Conservation (phyloP, 2,113 vertebrate genomes). For the Chinchilla lanigera region DNA sequence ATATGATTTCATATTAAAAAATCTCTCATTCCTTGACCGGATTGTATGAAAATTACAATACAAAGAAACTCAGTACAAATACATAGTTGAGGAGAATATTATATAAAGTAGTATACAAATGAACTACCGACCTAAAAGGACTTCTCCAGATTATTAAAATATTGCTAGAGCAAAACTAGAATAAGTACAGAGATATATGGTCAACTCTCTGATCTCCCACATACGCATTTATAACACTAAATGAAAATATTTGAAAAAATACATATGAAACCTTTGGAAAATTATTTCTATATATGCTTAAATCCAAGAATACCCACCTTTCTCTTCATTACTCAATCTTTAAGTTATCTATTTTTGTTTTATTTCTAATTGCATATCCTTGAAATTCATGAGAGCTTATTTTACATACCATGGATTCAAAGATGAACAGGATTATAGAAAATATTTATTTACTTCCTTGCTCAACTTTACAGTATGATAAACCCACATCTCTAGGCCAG, state of each 20-base stretch:
- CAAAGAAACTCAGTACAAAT: slow-evolving; percentile 13
- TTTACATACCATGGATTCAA: not conserved
- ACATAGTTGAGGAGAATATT: not conserved
- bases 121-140: not conserved
- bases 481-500: not conserved
- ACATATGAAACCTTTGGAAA: not conserved
- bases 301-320: not conserved
- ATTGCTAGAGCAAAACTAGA: not conserved
- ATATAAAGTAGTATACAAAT: slow-evolving; percentile 41
- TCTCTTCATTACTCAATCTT: not conserved
- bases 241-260: slow-evolving; percentile 31
- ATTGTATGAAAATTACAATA: not conserved
- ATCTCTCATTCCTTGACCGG: not conserved
- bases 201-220: not conserved
- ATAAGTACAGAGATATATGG: not conserved
- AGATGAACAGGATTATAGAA: not conserved
- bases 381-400: not conserved
- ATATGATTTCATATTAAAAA: slow-evolving; percentile 15
- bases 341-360: slow-evolving; percentile 13
- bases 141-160: slow-evolving; percentile 34
- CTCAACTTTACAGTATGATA: not conserved
- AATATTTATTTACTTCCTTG: not conserved
- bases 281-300: not conserved
- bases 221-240: not conserved
- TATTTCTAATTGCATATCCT: slow-evolving; percentile 41